Conservation (phyloP, 2,113 vertebrate species). For the Pterophyllum scalare region DNA sequence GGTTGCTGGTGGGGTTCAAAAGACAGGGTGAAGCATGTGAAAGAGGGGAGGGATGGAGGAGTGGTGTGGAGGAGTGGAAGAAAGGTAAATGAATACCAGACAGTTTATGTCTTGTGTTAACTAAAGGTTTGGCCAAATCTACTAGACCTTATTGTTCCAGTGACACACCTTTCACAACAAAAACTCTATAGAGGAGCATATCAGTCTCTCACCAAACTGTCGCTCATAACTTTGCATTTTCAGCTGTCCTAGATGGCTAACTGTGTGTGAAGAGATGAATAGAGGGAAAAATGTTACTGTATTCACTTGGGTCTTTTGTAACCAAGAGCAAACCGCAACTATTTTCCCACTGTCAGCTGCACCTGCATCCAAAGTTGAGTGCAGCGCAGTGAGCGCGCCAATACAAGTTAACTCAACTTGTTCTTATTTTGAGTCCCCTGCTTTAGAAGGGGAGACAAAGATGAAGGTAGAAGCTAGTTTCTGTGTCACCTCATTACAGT, state of each 20-base stretch:
- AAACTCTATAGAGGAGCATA: constrained; percentile 1
- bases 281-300: not conserved
- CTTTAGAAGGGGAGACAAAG: not conserved
- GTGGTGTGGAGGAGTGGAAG: constrained; percentile 50
- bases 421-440: not conserved
- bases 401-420: not conserved
- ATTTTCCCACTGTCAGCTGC: not conserved
- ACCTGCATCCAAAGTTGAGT: constrained; percentile 1
- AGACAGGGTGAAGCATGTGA: constrained; percentile 65
- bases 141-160: constrained; percentile 49
- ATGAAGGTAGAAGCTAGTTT: not conserved
- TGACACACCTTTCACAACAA: constrained; percentile 19
- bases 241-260: not conserved
- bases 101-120: constrained; percentile 54
- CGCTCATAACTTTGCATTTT: not conserved
- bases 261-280: not conserved
- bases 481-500: not conserved
- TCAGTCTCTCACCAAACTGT: constrained; percentile 39
- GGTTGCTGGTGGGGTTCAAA: constrained; percentile 54
- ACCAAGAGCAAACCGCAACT: constrained; percentile 1
- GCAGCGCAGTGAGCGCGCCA: not conserved
- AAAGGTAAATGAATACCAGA: constrained; percentile 73
- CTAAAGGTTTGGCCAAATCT: constrained; percentile 54
- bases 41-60: constrained; percentile 43
- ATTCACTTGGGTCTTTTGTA: not conserved